Evolutionary conservation across 2,113 vertebrate species (phyloP), one percentile per base, ranked within the genome.

Genomic region (Setophaga coronata): DNA sequence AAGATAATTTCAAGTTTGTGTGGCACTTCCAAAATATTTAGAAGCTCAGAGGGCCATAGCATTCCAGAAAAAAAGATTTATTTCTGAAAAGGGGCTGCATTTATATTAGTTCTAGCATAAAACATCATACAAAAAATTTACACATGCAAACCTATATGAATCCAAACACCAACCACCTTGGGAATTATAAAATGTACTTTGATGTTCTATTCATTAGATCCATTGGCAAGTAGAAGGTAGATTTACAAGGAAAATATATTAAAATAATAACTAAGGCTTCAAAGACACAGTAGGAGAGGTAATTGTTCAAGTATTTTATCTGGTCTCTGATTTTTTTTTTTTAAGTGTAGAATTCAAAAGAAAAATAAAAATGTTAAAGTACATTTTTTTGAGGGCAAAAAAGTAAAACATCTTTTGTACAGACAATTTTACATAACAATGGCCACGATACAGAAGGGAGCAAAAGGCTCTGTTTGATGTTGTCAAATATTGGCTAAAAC

Each of bases 391-490:
- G 58, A 92, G 33, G 65, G 50, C 43, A 60, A 90, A 89, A 89
- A 89, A 91, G 14, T 48, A 73, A 77, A 71, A 33, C 33, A 23
- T 50, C 21, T 54, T 93, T 31, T 38, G 20, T 17, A 47, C 34
- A 85, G 88, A n/a, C 5, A 24, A 56, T n/a, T 95, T 79, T 69
- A 40, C 25, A 91, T 87, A 81, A 81, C 72, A 91, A 95, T 86
- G 36, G 43, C 31, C 42, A 25, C 40, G 17, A 43, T 61, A n/a
- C 6, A 79, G n/a, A 72, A 54, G 76, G 62, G 24, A 83, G 61
- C 15, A 91, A 78, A 90, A 56, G 53, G 50, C 23, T 93, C 38
- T 90, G 56, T 48, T 79, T 97, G 29, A 66, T 90, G 56, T 61
- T 64, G 42, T 94, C 84, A 54, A 90, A 72, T 50, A 86, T 77